Evolutionary conservation across 2,797 vertebrate genomes (phyloP), one percentile per base, ranked within the genome.

Genomic region (Phataginus tetradactyla): DNA sequence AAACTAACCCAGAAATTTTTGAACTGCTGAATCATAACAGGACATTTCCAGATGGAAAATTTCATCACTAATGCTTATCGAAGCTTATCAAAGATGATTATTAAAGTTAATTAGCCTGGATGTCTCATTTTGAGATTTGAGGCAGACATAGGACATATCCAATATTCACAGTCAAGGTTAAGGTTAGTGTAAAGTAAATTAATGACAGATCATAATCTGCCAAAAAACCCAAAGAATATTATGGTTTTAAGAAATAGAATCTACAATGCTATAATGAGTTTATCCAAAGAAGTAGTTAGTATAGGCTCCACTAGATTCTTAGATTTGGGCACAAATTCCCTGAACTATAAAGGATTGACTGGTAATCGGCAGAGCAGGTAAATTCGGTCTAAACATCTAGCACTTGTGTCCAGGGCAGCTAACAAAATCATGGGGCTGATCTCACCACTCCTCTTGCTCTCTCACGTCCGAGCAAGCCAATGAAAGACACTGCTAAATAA

Each of bases 101-200:
- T 63, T 45, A 87, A 53, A 75, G 37, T 87, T 90, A 85, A 39
- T 83, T 84, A 21, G 15, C 34, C 20, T 84, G 12, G 11, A 49
- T 63, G 14, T 34, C 74, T 88, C 61, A 95, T 39, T 89, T 74
- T 81, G 49, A 94, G 59, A 95, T 86, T 61, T 21, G 34, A 37
- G 15, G 79, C n/a, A 87, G 80, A 86, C 14, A 3, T 90, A n/a
- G 27, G 71, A 49, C 15, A 21, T 27, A 13, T n/a, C 68, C n/a
- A 66, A 42, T 68, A 25, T 86, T 95, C 32, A 61, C 39, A 89
- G 55, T 49, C 34, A 87, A 86, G 7, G 4, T 63, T 55, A 87
- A 86, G 7, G 4, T 63, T 55, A 89, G 23, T 15, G 3, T 63
- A 68, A 74, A 87, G 15, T 69, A 72, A 89, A 96, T 59, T 18